Base-by-base conservation (phyloP, 1,140 invertebrate genomes). In the Coenobita brevimanus region DNA sequence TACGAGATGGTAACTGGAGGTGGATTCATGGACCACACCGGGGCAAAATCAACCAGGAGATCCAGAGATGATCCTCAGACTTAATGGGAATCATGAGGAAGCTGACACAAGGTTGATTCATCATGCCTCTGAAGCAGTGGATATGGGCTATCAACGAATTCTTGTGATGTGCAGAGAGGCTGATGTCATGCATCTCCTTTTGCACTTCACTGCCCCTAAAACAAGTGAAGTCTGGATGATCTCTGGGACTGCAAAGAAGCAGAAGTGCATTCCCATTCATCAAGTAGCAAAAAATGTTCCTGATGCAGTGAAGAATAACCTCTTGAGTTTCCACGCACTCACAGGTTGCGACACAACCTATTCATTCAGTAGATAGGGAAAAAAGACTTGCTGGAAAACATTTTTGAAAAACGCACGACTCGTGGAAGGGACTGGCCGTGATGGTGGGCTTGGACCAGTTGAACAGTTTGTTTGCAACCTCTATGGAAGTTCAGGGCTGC, bases 181-280 rank as follows among this genome's bases (percentile, higher is more conserved):
- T 27, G 64, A 69, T 69, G 64, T 69, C 64, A 69, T 69, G 64
- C 64, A 27, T 69, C 64, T 69, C 33, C 64, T 69, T 24, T 24
- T 69, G n/a, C 33, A 69, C 33, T 69, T 69, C 64, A 69, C 33
- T 10, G n/a, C 64, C n/a, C n/a, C 64, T 33, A 69, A 10, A n/a
- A n/a, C 64, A 27, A 33, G n/a, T 69, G 64, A 69, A 69, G 64
- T 69, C n/a, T 69, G 64, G 64, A 69, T 69, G 64, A 69, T 69
- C 64, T 69, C 64, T 69, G 64, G 64, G 33, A 69, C 64, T 24
- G 64, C 64, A 69, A 69, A 69, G 6, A 69, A 69, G 64, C 64
- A 33, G 64, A 69, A 69, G 33, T 69, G 64, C 33, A 27, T 27
- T 33, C 64, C 64, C n/a, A 69, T 69, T 27, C 64, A 69, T 69